These are phyloP conservation scores for Drosophila punjabiensis DNA, from an alignment of 1,140 invertebrate species.

Conservation along the genomic window DNA sequence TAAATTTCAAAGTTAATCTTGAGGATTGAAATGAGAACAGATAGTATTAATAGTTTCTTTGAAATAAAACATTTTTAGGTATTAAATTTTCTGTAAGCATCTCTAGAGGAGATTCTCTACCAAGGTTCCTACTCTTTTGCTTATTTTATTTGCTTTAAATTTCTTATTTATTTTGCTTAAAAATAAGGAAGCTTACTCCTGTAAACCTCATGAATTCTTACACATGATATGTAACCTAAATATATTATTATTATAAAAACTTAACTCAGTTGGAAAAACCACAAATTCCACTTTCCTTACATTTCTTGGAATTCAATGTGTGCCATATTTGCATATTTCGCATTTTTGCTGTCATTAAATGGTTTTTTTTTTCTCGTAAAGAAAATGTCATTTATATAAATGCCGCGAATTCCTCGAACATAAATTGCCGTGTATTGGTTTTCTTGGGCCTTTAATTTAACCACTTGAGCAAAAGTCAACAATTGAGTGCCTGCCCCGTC, in stretches of 20 bases:
- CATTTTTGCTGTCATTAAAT: not conserved
- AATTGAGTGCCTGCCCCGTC: slow-evolving; percentile 71
- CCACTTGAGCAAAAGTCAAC: slow-evolving; percentile 77
- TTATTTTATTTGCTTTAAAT: no score
- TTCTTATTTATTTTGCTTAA: not conserved
- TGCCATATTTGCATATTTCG: slow-evolving; percentile 1
- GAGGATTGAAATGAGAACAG: not conserved
- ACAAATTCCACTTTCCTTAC: not conserved
- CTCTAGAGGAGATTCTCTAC: no score
- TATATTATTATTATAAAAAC: not conserved
- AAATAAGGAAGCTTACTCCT: not conserved
- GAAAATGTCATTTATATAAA: slow-evolving; percentile 6
- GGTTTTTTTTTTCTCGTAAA: not conserved
- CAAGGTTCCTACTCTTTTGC: no score
- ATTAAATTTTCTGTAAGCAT: no score
- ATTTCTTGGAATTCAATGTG: no score
- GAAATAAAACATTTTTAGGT: no score
- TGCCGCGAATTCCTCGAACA: slow-evolving; percentile 5
- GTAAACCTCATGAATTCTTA: not conserved
- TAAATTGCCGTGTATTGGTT: slow-evolving; percentile 39
- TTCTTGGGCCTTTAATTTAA: slow-evolving; percentile 58
- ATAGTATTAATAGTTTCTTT: not conserved
- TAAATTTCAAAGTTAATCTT: not conserved
- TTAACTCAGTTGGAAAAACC: no score
- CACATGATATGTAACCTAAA: not conserved